Evolutionary conservation across 30 jellyfish, hydroid and myxozoan species (phyloP).

Genomic region (Aurelia aurita complex sp. Pacific): DNA sequence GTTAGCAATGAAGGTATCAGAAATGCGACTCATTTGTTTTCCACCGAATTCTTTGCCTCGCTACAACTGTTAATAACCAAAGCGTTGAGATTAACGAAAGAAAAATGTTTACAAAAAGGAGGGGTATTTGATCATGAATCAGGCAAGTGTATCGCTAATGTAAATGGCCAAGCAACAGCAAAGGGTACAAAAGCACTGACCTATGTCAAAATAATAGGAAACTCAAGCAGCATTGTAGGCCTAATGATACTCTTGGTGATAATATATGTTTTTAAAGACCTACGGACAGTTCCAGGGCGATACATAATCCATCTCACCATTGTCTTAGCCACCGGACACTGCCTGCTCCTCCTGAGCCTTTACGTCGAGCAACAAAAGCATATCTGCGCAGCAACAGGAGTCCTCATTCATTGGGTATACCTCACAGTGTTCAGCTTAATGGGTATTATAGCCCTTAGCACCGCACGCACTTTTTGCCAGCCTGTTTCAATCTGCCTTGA

Average conservation of each 20-base stretch:
- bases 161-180: background rate
- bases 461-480: constrained; percentile 48
- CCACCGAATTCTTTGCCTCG: background rate
- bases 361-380: background rate
- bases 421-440: constrained; percentile 41
- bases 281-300: constrained; percentile 49
- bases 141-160: background rate
- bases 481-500: constrained; percentile 7
- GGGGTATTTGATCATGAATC: background rate
- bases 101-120: background rate
- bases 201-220: constrained; percentile 17
- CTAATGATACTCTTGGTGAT: constrained; percentile 19
- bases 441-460: constrained; percentile 28
- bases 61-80: background rate
- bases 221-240: constrained; percentile 28
- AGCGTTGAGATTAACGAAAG: background rate
- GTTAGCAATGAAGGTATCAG: background rate
- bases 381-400: constrained; percentile 19
- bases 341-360: constrained; percentile 7
- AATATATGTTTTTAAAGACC: constrained; percentile 15
- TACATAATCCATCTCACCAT: constrained; percentile 27
- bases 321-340: constrained; percentile 27
- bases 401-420: constrained; percentile 40
- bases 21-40: background rate
- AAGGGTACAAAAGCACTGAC: background rate